A percentile compares a stretch with the other conserved stretches of the same genome.
Evolutionary conservation across 2,888 invertebrate species (phyloP).

Genomic region (Encarsia formosa): DNA sequence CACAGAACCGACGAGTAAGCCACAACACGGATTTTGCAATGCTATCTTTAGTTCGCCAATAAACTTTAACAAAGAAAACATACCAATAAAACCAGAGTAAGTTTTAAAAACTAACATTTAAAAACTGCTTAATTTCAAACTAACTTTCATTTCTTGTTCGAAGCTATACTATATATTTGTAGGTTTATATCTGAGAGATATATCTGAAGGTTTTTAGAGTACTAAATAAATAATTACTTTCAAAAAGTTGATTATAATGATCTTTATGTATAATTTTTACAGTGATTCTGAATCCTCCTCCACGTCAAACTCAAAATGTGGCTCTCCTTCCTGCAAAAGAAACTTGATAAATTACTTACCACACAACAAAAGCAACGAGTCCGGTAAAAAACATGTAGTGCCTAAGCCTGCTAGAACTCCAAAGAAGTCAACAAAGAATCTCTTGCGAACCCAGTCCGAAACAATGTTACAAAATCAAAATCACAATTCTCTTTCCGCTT

Average conservation of each 20-base stretch:
- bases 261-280: no score
- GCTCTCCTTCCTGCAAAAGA: conserved; percentile 18
- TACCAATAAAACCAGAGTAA: conserved; percentile 35
- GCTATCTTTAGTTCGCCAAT: conserved; percentile 45
- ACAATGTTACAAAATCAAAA: conserved; percentile 19
- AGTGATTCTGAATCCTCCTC: no score
- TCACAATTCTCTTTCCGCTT: conserved; percentile 5
- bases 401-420: conserved; percentile 14
- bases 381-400: conserved; percentile 22
- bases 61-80: conserved; percentile 40
- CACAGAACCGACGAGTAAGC: conserved; percentile 15
- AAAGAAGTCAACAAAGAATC: conserved; percentile 15
- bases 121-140: conserved; percentile 3
- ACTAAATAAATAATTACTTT: no score
- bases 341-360: conserved; percentile 21
- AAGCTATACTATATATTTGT: no score
- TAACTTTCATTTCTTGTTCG: no score
- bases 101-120: conserved; percentile 20
- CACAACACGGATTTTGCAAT: conserved; percentile 42
- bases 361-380: conserved; percentile 1
- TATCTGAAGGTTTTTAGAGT: no score
- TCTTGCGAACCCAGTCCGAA: conserved; percentile 32
- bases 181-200: no score
- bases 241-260: no score
- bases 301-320: conserved; percentile 1